These are phyloP conservation scores for Amphiprion percula DNA, from an alignment of 2,113 vertebrate genomes.

Conservation along the genomic window DNA sequence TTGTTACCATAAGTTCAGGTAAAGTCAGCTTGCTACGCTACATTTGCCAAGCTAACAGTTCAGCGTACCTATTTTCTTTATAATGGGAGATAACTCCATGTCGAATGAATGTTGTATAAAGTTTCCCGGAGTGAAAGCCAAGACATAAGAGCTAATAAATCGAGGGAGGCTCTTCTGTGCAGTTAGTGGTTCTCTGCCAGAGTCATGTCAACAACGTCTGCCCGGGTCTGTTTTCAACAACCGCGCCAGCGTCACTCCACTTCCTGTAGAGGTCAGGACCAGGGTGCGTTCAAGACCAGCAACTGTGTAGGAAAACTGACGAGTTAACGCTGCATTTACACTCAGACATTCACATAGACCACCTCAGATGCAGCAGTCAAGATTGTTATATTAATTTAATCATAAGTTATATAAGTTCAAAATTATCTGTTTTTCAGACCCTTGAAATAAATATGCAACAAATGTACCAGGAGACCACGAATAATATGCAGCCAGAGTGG, in stretches of 20 bases:
- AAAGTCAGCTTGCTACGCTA: background rate
- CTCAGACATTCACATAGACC: too few relatives aligned
- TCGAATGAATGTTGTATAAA: background rate
- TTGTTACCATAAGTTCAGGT: constrained; percentile 15
- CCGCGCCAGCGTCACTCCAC: constrained; percentile 79
- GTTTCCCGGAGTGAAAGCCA: background rate
- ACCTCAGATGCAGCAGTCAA: too few relatives aligned
- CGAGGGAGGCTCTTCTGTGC: background rate
- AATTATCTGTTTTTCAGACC: too few relatives aligned
- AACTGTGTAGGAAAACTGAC: constrained; percentile 16
- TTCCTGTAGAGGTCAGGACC: constrained; percentile 67
- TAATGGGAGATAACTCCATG: constrained; percentile 86
- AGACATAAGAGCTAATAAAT: background rate
- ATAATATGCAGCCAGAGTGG: too few relatives aligned
- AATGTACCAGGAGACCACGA: too few relatives aligned
- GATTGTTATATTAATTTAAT: too few relatives aligned
- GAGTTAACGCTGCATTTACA: too few relatives aligned
- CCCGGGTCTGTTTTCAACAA: constrained; percentile 82
- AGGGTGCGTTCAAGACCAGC: constrained; percentile 61
- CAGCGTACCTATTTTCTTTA: constrained; percentile 88
- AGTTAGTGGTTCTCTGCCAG: background rate
- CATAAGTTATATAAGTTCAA: too few relatives aligned
- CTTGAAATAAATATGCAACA: too few relatives aligned
- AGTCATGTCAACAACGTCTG: constrained; percentile 55
- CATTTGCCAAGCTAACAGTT: constrained; percentile 9